Evolutionary conservation across 2,888 invertebrate genomes (phyloP).

Genomic region (Cataglyphis livida): DNA sequence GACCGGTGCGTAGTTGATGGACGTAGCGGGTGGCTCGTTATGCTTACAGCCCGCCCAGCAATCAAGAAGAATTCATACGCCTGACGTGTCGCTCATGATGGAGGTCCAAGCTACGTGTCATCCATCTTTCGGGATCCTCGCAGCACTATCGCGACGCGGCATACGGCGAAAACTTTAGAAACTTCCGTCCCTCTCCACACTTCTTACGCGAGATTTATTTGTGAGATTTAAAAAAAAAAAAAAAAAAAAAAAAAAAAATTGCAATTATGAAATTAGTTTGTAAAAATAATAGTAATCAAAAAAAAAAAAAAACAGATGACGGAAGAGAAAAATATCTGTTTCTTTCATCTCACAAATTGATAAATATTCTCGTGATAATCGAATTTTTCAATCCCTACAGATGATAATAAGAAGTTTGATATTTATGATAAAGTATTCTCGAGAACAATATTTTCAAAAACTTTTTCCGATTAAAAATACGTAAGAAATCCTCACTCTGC

Average conservation of each 20-base stretch:
- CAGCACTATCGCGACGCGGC: slow-evolving; percentile 72
- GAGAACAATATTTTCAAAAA: not conserved
- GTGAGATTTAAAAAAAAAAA: not conserved
- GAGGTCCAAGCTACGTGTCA: slow-evolving; percentile 80
- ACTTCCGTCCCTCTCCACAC: slow-evolving; percentile 10
- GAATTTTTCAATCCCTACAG: not conserved
- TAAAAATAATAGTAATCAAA: slow-evolving; percentile 10
- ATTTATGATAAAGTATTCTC: not conserved
- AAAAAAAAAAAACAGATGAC: not conserved
- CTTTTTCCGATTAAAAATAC: not conserved
- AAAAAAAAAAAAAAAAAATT: not conserved
- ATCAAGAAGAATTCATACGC: slow-evolving; percentile 83
- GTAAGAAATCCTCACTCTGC: not conserved
- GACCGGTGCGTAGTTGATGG: slow-evolving; percentile 82
- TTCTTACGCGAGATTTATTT: slow-evolving; percentile 34
- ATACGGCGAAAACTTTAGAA: slow-evolving; percentile 34
- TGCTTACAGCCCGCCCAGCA: slow-evolving; percentile 79
- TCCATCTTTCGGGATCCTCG: slow-evolving; percentile 81
- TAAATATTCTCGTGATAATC: not conserved
- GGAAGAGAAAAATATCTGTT: not conserved
- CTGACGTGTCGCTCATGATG: slow-evolving; percentile 85
- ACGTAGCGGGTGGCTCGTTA: slow-evolving; percentile 85
- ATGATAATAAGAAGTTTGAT: not conserved
- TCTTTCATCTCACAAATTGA: not conserved
- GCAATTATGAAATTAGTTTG: not conserved